A percentile compares a stretch with the other conserved stretches of the same genome.
Conservation (phyloP, 1,140 invertebrate species). For the Megalonaias nervosa region DNA sequence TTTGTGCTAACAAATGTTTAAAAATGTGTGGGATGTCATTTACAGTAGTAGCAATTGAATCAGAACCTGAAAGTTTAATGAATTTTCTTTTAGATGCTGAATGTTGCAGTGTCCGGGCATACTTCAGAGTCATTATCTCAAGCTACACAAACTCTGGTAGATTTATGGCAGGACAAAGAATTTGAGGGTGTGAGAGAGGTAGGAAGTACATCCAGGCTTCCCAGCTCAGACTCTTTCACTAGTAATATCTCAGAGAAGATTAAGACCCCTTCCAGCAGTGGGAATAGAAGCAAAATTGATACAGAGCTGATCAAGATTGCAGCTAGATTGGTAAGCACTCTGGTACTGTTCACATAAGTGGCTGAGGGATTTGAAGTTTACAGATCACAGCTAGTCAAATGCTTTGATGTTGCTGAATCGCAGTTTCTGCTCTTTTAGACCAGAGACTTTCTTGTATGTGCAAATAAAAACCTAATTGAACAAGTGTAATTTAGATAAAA, state of each 20-base stretch:
- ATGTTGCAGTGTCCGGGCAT: conserved; percentile 71
- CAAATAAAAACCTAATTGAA: no score
- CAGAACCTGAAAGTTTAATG: background rate
- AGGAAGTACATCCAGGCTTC: background rate
- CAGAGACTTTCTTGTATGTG: no score
- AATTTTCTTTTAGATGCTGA: conserved; percentile 67
- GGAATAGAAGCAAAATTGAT: conserved; percentile 32
- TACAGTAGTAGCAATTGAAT: background rate
- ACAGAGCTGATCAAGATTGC: conserved; percentile 61
- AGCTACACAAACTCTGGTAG: conserved; percentile 52
- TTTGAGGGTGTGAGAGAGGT: conserved; percentile 55
- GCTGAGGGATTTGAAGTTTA: background rate
- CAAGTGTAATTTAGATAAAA: no score
- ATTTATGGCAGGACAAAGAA: conserved; percentile 58
- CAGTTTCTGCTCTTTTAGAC: no score
- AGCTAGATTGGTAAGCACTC: conserved; percentile 70
- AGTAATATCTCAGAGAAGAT: conserved; percentile 2
- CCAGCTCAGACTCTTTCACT: conserved; percentile 6
- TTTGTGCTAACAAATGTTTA: no score
- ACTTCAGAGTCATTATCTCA: conserved; percentile 51
- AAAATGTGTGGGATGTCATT: no score
- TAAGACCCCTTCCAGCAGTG: conserved; percentile 5
- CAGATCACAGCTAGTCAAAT: background rate
- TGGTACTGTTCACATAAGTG: background rate
- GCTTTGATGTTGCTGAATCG: no score